Evolutionary conservation across 2,797 vertebrate species (phyloP).

Genomic region (Holocentrus rufus): DNA sequence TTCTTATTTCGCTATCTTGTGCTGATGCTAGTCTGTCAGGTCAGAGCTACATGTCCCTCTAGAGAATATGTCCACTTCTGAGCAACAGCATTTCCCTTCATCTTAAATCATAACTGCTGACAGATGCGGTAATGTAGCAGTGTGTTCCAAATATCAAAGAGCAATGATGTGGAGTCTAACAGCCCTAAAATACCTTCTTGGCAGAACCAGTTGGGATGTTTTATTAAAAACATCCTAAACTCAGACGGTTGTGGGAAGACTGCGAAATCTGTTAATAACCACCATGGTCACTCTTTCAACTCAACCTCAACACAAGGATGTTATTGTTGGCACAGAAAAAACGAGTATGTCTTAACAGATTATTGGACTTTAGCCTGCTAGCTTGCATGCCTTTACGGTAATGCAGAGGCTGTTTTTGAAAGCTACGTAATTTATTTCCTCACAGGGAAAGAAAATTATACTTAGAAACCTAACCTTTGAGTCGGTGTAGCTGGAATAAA

Average conservation of each 20-base stretch:
- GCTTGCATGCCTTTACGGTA: conserved; percentile 49
- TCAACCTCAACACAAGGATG: conserved; percentile 59
- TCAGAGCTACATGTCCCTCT: conserved; percentile 39
- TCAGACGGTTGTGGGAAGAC: conserved; percentile 48
- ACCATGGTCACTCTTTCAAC: conserved; percentile 29
- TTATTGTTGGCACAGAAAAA: conserved; percentile 73
- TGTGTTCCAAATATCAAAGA: conserved; percentile 23
- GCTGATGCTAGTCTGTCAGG: conserved; percentile 33
- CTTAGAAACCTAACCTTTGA: conserved; percentile 58
- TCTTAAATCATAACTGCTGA: conserved; percentile 58
- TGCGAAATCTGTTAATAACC: conserved; percentile 52
- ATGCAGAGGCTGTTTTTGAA: conserved; percentile 47
- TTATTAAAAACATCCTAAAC: conserved; percentile 46
- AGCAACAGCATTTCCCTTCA: conserved; percentile 34
- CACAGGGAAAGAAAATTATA: conserved; percentile 53
- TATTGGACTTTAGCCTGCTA: conserved; percentile 62
- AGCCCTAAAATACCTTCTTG: conserved; percentile 34
- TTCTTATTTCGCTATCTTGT: conserved; percentile 20
- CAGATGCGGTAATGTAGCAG: conserved; percentile 32
- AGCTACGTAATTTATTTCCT: conserved; percentile 63
- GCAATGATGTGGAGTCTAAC: conserved; percentile 29
- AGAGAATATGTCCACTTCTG: conserved; percentile 16
- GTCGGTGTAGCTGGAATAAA: conserved; percentile 45
- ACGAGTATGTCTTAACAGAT: conserved; percentile 63
- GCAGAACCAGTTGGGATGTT: conserved; percentile 50